Evolutionary conservation across 2,888 invertebrate genomes (phyloP).

Genomic region (Pyrrhosoma nymphula): DNA sequence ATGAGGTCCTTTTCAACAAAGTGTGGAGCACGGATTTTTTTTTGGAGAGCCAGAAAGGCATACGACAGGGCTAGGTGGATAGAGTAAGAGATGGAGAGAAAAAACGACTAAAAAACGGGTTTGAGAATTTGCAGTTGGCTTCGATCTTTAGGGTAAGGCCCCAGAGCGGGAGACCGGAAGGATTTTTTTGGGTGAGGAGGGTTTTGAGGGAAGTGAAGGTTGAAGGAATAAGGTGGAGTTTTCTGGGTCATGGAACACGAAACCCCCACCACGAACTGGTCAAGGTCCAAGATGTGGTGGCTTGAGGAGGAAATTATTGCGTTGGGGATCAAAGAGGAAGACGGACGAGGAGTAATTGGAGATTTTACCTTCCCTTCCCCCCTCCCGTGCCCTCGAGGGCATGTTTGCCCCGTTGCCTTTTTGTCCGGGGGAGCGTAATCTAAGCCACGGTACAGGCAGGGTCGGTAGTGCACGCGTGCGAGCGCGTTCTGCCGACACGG

Average conservation of each 20-base stretch:
- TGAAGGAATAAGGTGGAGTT: neutral
- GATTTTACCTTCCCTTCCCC: neutral
- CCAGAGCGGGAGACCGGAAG: neutral
- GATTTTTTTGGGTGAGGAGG: too few relatives aligned
- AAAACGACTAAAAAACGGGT: neutral
- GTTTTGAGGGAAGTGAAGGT: too few relatives aligned
- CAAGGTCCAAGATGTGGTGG: conserved; percentile 5
- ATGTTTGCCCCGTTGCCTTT: neutral
- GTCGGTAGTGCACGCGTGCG: neutral
- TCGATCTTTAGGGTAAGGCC: neutral
- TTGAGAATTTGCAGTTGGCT: neutral
- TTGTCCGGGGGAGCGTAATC: neutral
- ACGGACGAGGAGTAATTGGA: neutral
- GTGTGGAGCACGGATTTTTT: too few relatives aligned
- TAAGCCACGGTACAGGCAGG: neutral
- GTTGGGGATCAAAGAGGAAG: neutral
- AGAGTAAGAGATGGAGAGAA: too few relatives aligned
- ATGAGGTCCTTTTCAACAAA: neutral
- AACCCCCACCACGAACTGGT: neutral
- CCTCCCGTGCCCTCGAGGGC: neutral
- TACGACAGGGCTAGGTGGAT: too few relatives aligned
- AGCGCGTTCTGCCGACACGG: neutral
- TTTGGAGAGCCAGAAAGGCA: too few relatives aligned
- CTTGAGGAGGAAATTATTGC: neutral
- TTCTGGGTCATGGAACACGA: neutral